A percentile compares a stretch with the other conserved stretches of the same genome.
phyloP scores from a whole-genome alignment of 2,113 vertebrate genomes.

The Jacana jacana region DNA sequence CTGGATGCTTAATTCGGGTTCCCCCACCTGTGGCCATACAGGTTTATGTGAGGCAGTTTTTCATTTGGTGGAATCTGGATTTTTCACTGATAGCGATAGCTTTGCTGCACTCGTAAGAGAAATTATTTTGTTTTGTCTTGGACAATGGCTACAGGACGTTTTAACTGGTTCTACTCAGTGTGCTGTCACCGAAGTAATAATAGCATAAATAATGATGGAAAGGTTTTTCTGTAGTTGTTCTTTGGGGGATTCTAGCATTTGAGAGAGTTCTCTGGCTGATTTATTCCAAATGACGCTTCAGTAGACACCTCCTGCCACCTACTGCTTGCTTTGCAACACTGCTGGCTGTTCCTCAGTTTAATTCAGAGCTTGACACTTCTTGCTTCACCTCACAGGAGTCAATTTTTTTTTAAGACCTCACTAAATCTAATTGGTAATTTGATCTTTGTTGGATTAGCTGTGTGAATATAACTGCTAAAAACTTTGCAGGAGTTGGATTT shows the following conservation, averaged over 20 bases:
- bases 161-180: background rate
- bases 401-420: background rate
- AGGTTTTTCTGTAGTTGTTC: background rate
- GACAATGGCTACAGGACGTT: background rate
- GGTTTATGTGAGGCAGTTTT: background rate
- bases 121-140: background rate
- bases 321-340: background rate
- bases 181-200: background rate
- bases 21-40: background rate
- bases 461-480: background rate
- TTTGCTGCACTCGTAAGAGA: background rate
- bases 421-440: background rate
- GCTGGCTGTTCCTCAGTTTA: background rate
- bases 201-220: background rate
- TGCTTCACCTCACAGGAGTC: background rate
- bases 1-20: background rate
- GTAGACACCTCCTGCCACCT: background rate
- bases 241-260: background rate
- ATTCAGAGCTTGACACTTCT: background rate
- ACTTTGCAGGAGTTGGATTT: background rate
- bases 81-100: background rate
- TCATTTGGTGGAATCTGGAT: background rate
- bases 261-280: background rate
- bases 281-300: background rate
- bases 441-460: background rate